Percentiles rank a stretch among this genome's conserved stretches.
phyloP scores from a whole-genome alignment of 1,140 invertebrate species.

The Drosophila kanapiae region DNA sequence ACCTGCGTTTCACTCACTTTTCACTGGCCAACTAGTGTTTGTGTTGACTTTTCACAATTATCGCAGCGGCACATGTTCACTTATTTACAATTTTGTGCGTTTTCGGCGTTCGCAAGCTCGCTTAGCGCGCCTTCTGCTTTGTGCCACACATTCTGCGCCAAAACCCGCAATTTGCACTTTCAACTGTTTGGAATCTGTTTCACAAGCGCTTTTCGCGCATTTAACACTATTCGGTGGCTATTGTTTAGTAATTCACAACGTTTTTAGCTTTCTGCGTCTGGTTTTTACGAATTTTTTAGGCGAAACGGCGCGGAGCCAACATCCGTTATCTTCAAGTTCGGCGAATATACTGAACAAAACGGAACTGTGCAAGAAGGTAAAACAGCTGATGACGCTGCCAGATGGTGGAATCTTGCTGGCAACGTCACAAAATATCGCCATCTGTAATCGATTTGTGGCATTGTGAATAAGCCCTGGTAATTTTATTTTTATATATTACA shows the following conservation, averaged over 20 bases:
- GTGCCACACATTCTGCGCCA: slow-evolving; percentile 49
- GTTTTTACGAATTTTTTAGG: slow-evolving; percentile 26
- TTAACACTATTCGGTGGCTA: slow-evolving; percentile 1
- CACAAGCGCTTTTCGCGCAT: not conserved
- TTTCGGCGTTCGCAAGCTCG: slow-evolving; percentile 44
- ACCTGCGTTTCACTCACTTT: slow-evolving; percentile 30
- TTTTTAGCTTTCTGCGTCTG: slow-evolving; percentile 27
- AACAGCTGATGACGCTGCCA: slow-evolving; percentile 33
- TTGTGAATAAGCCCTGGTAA: too few species aligned
- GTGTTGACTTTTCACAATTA: slow-evolving; percentile 40
- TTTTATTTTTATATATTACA: too few species aligned
- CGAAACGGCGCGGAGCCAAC: slow-evolving; percentile 4
- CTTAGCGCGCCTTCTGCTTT: slow-evolving; percentile 64
- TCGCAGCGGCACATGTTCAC: slow-evolving; percentile 28
- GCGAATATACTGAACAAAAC: slow-evolving; percentile 39
- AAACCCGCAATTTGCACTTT: slow-evolving; percentile 22
- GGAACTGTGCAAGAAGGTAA: slow-evolving; percentile 5
- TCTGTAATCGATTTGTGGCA: not conserved
- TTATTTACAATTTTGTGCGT: slow-evolving; percentile 68
- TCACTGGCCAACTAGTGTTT: not conserved
- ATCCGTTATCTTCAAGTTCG: slow-evolving; percentile 35
- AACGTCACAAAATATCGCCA: not conserved
- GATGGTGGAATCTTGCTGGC: not conserved
- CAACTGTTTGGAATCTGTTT: not conserved
- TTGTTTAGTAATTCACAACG: slow-evolving; percentile 14